phyloP scores from a whole-genome alignment of 2,797 vertebrate species.

The Melanotaenia maccullochi region DNA sequence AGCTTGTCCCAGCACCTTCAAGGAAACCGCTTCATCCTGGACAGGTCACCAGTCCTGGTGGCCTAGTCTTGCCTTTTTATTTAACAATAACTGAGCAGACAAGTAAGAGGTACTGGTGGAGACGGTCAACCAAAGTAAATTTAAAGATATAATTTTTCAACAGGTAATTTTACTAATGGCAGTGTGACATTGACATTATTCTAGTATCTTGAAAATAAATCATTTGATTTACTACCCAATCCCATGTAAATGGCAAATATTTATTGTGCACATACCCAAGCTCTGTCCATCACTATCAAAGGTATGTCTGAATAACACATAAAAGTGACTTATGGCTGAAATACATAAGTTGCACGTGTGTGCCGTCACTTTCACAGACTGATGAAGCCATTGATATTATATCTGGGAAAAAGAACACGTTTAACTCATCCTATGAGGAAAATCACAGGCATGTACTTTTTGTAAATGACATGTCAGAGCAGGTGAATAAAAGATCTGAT shows the following conservation, averaged over 20 bases:
- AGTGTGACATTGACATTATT: not conserved
- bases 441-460: not conserved
- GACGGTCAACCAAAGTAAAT: not conserved
- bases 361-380: not conserved
- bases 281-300: not conserved
- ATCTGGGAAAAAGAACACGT: not conserved
- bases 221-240: not conserved
- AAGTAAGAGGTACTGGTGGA: not conserved
- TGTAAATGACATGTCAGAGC: not conserved
- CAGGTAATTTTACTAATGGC: not conserved
- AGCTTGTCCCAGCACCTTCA: too few relatives aligned
- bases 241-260: constrained; percentile 3
- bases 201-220: not conserved
- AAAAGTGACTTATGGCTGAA: constrained; percentile 2
- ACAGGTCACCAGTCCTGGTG: too few relatives aligned
- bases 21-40: too few relatives aligned
- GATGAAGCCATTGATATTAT: not conserved
- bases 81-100: too few relatives aligned
- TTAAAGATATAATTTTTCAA: not conserved
- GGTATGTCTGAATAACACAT: not conserved
- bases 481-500: too few relatives aligned
- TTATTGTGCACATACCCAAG: not conserved
- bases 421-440: too few relatives aligned
- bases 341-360: not conserved
- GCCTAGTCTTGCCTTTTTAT: too few relatives aligned